These are phyloP conservation scores for Trematomus loennbergii DNA, from an alignment of 2,113 vertebrate genomes.

Conservation along the genomic window DNA sequence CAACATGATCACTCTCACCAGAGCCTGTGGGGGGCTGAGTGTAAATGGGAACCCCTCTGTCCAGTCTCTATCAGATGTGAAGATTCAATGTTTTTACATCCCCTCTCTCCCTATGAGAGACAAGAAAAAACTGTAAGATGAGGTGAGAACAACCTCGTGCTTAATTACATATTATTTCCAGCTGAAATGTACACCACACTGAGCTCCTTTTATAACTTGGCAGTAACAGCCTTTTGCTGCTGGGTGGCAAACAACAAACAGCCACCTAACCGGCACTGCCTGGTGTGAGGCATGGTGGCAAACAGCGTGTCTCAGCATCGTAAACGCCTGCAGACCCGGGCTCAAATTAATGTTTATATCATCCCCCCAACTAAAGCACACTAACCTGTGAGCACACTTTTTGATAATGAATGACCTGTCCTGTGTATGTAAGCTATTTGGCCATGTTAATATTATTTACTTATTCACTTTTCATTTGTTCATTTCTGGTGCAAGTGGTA, in stretches of 20 bases:
- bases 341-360: constrained; percentile 83
- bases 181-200: constrained; percentile 58
- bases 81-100: constrained; percentile 25
- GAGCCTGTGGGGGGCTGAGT: constrained; percentile 70
- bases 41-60: constrained; percentile 79
- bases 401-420: constrained; percentile 86
- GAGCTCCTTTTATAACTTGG: constrained; percentile 67
- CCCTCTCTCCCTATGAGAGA: not conserved
- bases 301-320: constrained; percentile 78
- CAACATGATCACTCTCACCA: constrained; percentile 73
- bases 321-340: constrained; percentile 78
- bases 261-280: constrained; percentile 73
- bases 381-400: constrained; percentile 87
- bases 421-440: constrained; percentile 86
- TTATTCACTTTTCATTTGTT: constrained; percentile 53
- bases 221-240: constrained; percentile 68
- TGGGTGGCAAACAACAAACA: constrained; percentile 77
- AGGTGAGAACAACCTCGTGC: not conserved
- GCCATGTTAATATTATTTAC: constrained; percentile 63
- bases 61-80: constrained; percentile 71
- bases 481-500: constrained; percentile 42
- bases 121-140: not conserved
- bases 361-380: constrained; percentile 60
- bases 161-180: constrained; percentile 46
- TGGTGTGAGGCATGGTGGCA: constrained; percentile 80